Evolutionary conservation across 2,797 vertebrate genomes (phyloP), one percentile per base, ranked within the genome.

Genomic region (Oreonectes daqikongensis): DNA sequence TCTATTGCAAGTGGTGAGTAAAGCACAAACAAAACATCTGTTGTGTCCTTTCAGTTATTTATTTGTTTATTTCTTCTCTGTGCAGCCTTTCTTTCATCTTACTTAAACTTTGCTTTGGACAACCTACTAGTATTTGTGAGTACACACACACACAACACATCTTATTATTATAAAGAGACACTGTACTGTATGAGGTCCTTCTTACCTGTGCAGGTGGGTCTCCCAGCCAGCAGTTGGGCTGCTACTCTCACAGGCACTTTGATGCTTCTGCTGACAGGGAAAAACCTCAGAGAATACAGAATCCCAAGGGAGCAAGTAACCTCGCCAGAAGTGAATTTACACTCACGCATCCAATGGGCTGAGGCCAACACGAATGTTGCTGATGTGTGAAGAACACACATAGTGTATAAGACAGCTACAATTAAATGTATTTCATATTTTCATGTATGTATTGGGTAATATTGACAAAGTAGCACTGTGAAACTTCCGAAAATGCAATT

Each of bases 181-280:
- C 48, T 18, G 57, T 46, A 35, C 40, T 17, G 61, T 46, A 18
- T 50, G 30, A 77, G 75, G 11, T 59, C 72, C 9, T 17, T 60
- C 14, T 38, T 8, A 20, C 52, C 42, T 60, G 24, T 59, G 32
- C 82, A 92, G 92, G 72, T 91, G 70, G 90, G 87, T 64, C 88
- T 93, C 81, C 91, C 92, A 87, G 90, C 91, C 81, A 89, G 87
- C 88, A 93, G 91, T 53, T 93, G 88, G 91, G 89, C 89, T 38
- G 80, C 91, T 3, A 92, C 91, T 6, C 75, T 93, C 55, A 85
- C 40, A 20, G 9, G 35, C 42, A 88, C 90, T 4, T 85, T 93
- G 20, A 89, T 93, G 88, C 22, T 93, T 76, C 82, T 93, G 72
- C 77, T 92, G 64, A 89, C 67, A 0, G 88, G 88, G 50, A 60